Evolutionary conservation across 1,140 invertebrate genomes (phyloP), one percentile per base, ranked within the genome.

Genomic region (Condylostylus longicornis): DNA sequence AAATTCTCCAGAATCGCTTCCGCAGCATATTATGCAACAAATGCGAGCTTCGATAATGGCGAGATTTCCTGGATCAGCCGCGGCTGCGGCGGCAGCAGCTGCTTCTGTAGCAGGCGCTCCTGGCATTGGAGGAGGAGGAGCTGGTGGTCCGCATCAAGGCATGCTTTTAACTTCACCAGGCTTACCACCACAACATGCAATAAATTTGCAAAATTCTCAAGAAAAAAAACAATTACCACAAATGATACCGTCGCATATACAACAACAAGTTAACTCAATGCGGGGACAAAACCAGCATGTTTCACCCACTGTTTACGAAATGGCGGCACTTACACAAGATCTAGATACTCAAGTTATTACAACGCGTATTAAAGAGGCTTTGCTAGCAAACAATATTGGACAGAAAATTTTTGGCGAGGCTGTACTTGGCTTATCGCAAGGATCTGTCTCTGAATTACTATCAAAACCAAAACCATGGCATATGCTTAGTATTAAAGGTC

Each of bases 391-490:
- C 52, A 97, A 97, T 51, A 91, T 97, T 47, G 93, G 93, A 2
- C 94, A 98, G 65, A 97, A 97, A 70, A 85, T 97, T 37, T 97
- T 97, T 54, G 93, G 93, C 13, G 93, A 98, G 66, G 88, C 87
- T 1, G 91, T 98, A 18, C 65, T 97, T 0, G 93, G 91, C 1
- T 66, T 97, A 10, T 95, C 89, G 3, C 93, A 98, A 63, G 94
- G 93, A 13, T 96, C 91, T 1, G 93, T 97, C 1, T 94, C 88
- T 53, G 94, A 98, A 63, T 64, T 98, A 12, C 67, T 98, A 1
- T 95, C 90, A 31, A 97, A 98, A 63, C 94, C 94, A 1, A 97
- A 97, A 55, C 93, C 93, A 0, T 98, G 94, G 94, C 89, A 95
- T 54, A 95, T 97, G 90, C 71, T 98, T 6, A 95, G 89, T 49